Evolutionary conservation across 2,888 invertebrate species (phyloP), one percentile per base, ranked within the genome.

Genomic region (Nomada fabriciana): DNA sequence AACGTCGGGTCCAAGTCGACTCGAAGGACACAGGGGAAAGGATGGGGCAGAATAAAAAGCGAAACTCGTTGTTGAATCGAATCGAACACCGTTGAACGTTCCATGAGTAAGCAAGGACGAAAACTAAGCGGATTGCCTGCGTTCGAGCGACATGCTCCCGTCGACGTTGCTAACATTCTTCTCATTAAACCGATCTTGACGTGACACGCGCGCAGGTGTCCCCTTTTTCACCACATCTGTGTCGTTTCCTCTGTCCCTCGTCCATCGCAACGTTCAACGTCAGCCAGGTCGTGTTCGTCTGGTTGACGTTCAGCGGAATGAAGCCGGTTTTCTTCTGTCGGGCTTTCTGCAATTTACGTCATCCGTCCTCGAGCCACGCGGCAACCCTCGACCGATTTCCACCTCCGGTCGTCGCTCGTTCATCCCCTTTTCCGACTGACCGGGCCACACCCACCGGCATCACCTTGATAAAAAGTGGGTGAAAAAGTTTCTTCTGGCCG

Each of bases 101-200:
- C 15, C 47, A n/a, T 18, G 43, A 36, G 5, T n/a, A 52, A 11
- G 59, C 29, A 43, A 64, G 43, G 63, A 60, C n/a, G 20, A 60
- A 50, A 42, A 52, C 57, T 15, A 67, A 10, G 25, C 36, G 53
- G 47, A 64, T 70, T 55, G 47, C 15, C 20, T 7, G 61, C 71
- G 50, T 84, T 63, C 43, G 7, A 36, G 36, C 36, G 53, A 20
- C 20, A 18, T 50, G 15, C 50, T 15, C 18, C n/a, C 53, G 53
- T 53, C 79, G 68, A 69, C 70, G 80, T 84, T 79, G 83, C 84
- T 77, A 88, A 88, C 87, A 86, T 90, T 89, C 90, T 87, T 89
- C 88, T 88, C 87, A 85, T 89, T 90, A 88, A 91, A 91, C 89
- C 88, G 88, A 89, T 90, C 85, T 77, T 76, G 85, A 82, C 76